Evolutionary conservation across 2,888 invertebrate species (phyloP).

Genomic region (Corythucha ciliata): DNA sequence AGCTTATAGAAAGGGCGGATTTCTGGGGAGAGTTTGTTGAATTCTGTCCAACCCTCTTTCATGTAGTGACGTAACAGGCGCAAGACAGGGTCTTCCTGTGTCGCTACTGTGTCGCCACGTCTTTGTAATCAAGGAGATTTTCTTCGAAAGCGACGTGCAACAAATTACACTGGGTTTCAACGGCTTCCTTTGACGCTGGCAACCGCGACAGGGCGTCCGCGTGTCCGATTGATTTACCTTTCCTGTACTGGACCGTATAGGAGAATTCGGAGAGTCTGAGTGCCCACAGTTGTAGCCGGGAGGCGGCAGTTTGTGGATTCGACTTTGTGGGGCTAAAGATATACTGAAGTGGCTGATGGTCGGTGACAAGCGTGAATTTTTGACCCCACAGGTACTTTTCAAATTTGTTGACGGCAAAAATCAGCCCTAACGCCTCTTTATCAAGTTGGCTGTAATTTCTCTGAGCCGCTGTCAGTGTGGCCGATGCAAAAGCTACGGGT

Average conservation of each 20-base stretch:
- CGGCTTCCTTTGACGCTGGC: no score
- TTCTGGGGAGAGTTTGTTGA: no score
- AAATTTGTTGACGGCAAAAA: constrained; percentile 14
- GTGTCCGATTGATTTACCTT: neutral
- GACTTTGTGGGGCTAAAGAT: constrained; percentile 3
- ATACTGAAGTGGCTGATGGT: constrained; percentile 1
- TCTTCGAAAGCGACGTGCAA: no score
- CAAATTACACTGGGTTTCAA: no score
- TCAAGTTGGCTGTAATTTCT: constrained; percentile 1
- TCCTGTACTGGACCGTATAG: neutral
- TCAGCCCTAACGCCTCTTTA: neutral
- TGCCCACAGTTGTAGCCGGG: neutral
- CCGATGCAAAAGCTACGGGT: constrained; percentile 8
- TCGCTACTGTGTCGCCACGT: no score
- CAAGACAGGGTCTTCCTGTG: no score
- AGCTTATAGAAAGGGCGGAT: no score
- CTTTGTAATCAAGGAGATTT: no score
- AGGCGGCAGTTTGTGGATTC: neutral
- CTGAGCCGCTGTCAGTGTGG: neutral
- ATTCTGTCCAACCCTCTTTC: no score
- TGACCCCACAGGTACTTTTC: constrained; percentile 6
- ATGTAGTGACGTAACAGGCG: no score
- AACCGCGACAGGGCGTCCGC: neutral
- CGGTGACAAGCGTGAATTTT: neutral
- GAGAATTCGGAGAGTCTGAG: neutral